phyloP scores from a whole-genome alignment of 2,113 vertebrate genomes.

The Solenodon paradoxus region DNA sequence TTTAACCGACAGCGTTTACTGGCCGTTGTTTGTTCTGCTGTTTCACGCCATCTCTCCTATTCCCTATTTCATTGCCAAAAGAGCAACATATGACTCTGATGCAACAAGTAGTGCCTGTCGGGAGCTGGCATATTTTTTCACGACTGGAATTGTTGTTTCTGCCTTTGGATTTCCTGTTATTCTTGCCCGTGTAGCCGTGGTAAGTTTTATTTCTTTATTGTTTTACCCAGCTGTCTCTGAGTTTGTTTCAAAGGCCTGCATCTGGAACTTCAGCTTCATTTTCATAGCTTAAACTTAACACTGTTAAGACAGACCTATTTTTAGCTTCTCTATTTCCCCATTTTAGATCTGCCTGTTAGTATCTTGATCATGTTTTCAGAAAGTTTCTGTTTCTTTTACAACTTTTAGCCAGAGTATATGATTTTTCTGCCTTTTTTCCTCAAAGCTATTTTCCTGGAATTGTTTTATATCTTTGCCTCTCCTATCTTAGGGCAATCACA shows the following conservation, averaged over 20 bases:
- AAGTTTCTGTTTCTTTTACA: background rate
- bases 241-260: background rate
- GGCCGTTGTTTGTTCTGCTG: constrained; percentile 95
- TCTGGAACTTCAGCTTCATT: background rate
- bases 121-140: constrained; percentile 94
- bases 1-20: constrained; percentile 88
- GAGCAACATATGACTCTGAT: constrained; percentile 89
- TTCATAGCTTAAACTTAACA: background rate
- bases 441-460: background rate
- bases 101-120: constrained; percentile 92
- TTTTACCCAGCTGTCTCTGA: background rate
- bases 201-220: constrained; percentile 79
- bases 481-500: background rate
- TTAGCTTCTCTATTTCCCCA: background rate
- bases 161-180: constrained; percentile 93
- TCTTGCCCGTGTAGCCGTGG: constrained; percentile 87
- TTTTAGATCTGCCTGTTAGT: background rate
- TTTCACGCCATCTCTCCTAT: constrained; percentile 94
- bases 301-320: background rate
- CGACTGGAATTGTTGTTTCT: constrained; percentile 96
- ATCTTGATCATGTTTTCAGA: background rate
- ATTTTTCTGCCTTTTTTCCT: background rate
- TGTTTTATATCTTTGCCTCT: background rate
- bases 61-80: constrained; percentile 92
- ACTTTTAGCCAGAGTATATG: background rate